Base-by-base conservation (phyloP, 2,797 vertebrate genomes). In the Channa striata region DNA sequence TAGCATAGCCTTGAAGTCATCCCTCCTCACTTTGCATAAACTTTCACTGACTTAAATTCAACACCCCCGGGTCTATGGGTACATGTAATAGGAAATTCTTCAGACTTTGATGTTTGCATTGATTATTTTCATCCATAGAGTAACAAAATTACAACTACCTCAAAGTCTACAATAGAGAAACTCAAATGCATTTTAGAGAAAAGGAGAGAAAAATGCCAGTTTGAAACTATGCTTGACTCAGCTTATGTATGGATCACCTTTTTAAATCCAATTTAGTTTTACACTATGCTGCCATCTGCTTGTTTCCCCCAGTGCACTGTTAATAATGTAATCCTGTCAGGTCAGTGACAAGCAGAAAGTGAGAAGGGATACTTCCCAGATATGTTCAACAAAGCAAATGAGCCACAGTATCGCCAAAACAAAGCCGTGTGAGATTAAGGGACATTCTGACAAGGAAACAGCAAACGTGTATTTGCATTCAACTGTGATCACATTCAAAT, bases 401-500 rank as follows among this genome's bases (percentile, higher is more conserved):
- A 53, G 48, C 56, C 46, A 49, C 59, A 39, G 20, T 77, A 57
- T 57, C 77, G 72, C 61, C 40, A 39, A 69, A 57, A 77, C 65
- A 86, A 68, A 69, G 56, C 66, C 73, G 76, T 65, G 62, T 74
- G 81, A 74, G 72, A 75, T 68, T 20, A 68, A 59, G 47, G 71
- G 68, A 12, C 42, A 52, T 37, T 78, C 42, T 63, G 80, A 43
- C 43, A 30, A 68, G 69, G 64, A 59, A 75, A 76, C 46, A 43
- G 17, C 43, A 73, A 59, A 44, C 14, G 50, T 7, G 68, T 21
- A 60, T 75, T 67, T 74, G 65, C 78, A 82, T 81, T 86, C 82
- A 85, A 66, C 82, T 70, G 72, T 69, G 75, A 43, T 34, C 2
- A 37, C 70, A 77, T 84, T 88, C 67, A 88, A 68, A 88, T 80